These are phyloP conservation scores for Drosophila subquinaria DNA, from an alignment of 2,888 invertebrate species.

Conservation along the genomic window DNA sequence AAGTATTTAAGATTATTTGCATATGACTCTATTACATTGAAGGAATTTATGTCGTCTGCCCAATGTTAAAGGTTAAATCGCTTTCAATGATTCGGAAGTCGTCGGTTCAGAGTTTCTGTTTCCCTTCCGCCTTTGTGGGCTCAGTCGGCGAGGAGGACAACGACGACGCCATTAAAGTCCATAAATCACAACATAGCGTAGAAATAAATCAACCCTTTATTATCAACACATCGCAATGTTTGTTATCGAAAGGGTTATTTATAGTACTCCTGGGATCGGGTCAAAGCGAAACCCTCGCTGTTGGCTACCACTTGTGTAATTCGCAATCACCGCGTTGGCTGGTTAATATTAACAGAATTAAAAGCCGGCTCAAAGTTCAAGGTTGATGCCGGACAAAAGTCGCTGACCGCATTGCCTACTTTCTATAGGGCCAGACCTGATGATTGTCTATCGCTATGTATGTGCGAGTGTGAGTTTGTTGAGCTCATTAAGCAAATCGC, in stretches of 20 bases:
- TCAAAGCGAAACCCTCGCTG: constrained; percentile 19
- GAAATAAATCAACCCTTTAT: constrained; percentile 81
- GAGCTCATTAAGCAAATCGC: constrained; percentile 76
- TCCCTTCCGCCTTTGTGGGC: neutral
- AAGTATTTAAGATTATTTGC: neutral
- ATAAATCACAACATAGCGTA: constrained; percentile 79
- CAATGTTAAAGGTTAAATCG: constrained; percentile 52
- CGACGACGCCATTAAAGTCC: constrained; percentile 74
- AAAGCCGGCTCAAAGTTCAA: constrained; percentile 57
- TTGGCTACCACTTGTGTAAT: constrained; percentile 30
- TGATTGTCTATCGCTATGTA: too few relatives aligned
- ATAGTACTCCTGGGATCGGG: constrained; percentile 72
- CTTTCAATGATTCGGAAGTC: constrained; percentile 33
- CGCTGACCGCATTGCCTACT: constrained; percentile 62
- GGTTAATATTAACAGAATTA: constrained; percentile 71
- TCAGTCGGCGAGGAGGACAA: constrained; percentile 19
- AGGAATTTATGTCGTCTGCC: constrained; percentile 17
- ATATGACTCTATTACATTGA: neutral
- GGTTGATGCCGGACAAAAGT: constrained; percentile 48
- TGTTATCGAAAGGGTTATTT: constrained; percentile 81
- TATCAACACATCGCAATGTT: constrained; percentile 82
- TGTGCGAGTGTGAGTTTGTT: too few relatives aligned
- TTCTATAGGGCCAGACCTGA: too few relatives aligned
- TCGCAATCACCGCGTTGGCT: constrained; percentile 38
- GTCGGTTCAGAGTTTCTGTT: constrained; percentile 2